phyloP scores from a whole-genome alignment of 37 sponge, comb jelly and placozoan genomes.

The Eunapius fragilis region DNA sequence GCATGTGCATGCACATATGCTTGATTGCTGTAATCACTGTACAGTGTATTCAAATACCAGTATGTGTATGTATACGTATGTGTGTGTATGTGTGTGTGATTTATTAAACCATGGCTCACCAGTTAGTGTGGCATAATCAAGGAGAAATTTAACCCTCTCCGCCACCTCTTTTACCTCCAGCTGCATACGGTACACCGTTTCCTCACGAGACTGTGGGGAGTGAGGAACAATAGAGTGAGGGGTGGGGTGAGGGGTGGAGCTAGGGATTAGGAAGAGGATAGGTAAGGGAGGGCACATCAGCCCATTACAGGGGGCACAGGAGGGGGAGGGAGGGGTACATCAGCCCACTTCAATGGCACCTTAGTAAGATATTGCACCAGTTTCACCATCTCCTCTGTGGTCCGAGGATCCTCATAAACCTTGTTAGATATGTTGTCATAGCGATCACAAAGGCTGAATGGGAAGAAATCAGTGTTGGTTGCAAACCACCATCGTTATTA shows the following conservation, averaged over 20 bases:
- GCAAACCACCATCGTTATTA: not conserved
- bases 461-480: not conserved
- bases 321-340: not conserved
- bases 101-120: slow-evolving; percentile 11
- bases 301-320: not conserved
- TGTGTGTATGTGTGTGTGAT: not conserved
- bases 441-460: slow-evolving; percentile 75
- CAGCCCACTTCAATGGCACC: slow-evolving; percentile 46
- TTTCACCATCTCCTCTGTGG: slow-evolving; percentile 81
- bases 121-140: slow-evolving; percentile 83
- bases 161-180: slow-evolving; percentile 79
- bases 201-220: slow-evolving; percentile 50
- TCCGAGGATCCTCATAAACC: slow-evolving; percentile 80
- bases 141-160: slow-evolving; percentile 83
- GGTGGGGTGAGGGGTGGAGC: not conserved
- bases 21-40: too few relatives aligned
- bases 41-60: too few relatives aligned
- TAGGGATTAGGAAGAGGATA: too few relatives aligned
- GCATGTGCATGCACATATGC: too few relatives aligned
- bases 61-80: too few relatives aligned
- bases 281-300: too few relatives aligned
- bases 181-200: slow-evolving; percentile 69
- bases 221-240: not conserved
- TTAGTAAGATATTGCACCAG: slow-evolving; percentile 83
- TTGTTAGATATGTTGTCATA: slow-evolving; percentile 86